Evolutionary conservation across 2,797 vertebrate genomes (phyloP).

Genomic region (Halcyon leucocephala): DNA sequence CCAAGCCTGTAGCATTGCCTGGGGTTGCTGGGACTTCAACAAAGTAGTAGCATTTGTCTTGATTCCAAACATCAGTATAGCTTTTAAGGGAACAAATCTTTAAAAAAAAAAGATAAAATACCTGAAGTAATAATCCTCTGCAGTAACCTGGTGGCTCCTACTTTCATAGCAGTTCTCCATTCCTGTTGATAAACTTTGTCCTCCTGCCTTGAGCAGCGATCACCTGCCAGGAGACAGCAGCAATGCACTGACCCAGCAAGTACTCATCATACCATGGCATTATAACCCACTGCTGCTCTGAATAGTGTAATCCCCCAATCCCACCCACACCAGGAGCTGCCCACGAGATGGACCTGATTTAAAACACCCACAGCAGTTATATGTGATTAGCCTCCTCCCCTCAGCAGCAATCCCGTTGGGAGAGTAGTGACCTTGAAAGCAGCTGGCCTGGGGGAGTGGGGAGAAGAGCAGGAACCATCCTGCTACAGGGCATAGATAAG

Average conservation of each 20-base stretch:
- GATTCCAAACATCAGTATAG: background rate
- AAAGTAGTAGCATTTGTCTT: background rate
- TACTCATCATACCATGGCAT: rapidly evolving
- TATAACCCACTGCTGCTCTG: background rate
- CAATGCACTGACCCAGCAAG: background rate
- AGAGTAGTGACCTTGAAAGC: background rate
- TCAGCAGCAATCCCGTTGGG: background rate
- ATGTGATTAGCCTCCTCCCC: background rate
- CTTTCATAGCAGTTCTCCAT: background rate
- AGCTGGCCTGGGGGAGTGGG: background rate
- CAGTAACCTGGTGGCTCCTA: background rate
- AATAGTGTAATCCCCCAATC: rapidly evolving
- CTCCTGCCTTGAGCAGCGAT: background rate
- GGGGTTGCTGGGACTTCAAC: too few species aligned
- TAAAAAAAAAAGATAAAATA: background rate
- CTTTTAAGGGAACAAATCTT: background rate
- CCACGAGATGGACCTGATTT: background rate
- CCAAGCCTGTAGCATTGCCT: too few species aligned
- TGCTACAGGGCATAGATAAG: background rate
- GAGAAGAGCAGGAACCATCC: background rate
- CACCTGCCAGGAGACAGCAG: background rate
- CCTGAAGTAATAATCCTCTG: background rate
- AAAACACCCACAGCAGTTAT: background rate
- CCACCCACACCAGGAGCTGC: background rate
- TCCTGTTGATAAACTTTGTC: background rate